phyloP scores from a whole-genome alignment of 2,113 vertebrate species.

The Hypocryptadius cinnamomeus region DNA sequence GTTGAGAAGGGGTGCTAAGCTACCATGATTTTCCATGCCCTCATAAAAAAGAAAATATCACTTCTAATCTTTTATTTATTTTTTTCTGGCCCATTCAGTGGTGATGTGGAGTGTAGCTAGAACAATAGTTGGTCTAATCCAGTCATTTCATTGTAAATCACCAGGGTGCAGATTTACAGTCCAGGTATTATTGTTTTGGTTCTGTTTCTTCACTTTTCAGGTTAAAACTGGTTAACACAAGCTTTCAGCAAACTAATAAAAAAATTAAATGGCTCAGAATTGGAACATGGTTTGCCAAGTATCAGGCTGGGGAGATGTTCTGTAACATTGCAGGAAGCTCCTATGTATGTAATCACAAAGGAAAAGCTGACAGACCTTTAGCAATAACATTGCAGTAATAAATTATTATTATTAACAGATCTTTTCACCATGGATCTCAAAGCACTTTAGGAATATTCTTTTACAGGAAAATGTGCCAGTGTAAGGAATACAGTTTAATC shows the following conservation, averaged over 20 bases:
- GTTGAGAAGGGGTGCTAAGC: neutral
- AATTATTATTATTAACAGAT: neutral
- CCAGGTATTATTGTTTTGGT: neutral
- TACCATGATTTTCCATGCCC: neutral
- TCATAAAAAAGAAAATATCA: neutral
- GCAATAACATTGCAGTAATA: neutral
- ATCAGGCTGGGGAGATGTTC: neutral
- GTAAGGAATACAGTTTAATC: neutral
- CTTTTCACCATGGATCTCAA: neutral
- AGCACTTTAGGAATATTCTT: neutral
- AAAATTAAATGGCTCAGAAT: neutral
- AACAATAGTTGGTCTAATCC: constrained; percentile 14
- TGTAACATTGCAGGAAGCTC: neutral
- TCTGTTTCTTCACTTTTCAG: neutral
- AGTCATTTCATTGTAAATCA: neutral
- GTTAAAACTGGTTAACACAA: neutral
- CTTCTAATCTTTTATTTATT: neutral
- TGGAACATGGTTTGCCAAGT: neutral
- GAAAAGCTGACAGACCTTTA: neutral
- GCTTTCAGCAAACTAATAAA: neutral
- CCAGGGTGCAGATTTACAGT: neutral
- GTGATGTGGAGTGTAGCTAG: neutral
- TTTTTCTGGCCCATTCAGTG: neutral
- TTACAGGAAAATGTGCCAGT: neutral
- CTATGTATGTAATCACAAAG: neutral